Evolutionary conservation across 2,113 vertebrate species (phyloP).

Genomic region (Murina feae): DNA sequence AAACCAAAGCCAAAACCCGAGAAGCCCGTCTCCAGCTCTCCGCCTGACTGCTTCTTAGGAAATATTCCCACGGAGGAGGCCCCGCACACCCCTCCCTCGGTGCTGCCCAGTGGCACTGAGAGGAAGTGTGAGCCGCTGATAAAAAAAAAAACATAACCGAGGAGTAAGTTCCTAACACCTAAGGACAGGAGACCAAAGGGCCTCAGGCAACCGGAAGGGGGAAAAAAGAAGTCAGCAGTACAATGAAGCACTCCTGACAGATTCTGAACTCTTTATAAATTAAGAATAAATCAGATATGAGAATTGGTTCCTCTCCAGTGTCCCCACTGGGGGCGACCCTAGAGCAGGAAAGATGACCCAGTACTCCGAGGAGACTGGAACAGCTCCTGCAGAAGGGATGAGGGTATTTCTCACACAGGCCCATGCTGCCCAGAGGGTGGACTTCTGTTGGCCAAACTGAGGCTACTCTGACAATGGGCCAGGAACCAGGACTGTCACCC

Average conservation of each 20-base stretch:
- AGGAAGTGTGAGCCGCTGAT: neutral
- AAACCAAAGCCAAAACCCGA: neutral
- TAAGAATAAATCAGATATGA: neutral
- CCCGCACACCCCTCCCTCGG: neutral
- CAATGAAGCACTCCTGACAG: neutral
- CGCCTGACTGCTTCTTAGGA: neutral
- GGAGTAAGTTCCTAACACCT: neutral
- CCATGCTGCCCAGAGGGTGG: too few species aligned
- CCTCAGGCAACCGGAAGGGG: neutral
- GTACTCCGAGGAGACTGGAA: neutral
- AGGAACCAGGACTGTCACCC: neutral
- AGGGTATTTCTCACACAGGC: neutral
- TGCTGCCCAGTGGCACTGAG: neutral
- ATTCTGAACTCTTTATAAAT: neutral
- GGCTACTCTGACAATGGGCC: neutral
- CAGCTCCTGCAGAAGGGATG: neutral
- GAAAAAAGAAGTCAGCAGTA: neutral
- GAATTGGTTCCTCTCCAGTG: neutral
- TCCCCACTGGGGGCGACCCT: neutral
- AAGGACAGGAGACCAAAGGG: neutral
- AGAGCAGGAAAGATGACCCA: neutral
- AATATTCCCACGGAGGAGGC: neutral
- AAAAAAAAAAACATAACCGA: neutral
- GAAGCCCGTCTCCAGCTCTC: neutral
- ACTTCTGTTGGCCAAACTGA: neutral